phyloP scores from a whole-genome alignment of 2,888 invertebrate genomes.

The Drosophila mulleri region DNA sequence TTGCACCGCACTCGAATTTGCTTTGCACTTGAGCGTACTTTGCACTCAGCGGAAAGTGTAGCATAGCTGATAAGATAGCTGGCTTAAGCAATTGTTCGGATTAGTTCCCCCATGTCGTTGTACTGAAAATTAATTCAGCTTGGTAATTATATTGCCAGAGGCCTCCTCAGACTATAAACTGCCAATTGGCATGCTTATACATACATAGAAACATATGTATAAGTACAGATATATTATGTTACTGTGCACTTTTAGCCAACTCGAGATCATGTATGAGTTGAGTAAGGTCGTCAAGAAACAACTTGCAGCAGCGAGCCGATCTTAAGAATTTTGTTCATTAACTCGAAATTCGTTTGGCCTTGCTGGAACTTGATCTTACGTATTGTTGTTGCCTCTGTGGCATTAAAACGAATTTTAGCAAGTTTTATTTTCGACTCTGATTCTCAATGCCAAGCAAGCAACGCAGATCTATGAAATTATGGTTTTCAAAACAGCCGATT shows the following conservation, averaged over 20 bases:
- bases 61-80: constrained; percentile 65
- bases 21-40: constrained; percentile 50
- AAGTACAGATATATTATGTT: background rate
- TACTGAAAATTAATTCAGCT: constrained; percentile 19
- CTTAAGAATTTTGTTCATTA: constrained; percentile 62
- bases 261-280: background rate
- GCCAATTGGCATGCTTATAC: background rate
- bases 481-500: background rate
- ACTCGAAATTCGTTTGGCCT: constrained; percentile 43
- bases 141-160: constrained; percentile 21
- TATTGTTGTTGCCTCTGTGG: constrained; percentile 7
- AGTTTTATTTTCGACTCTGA: constrained; percentile 34
- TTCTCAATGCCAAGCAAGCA: constrained; percentile 36
- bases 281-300: constrained; percentile 50
- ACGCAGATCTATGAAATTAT: constrained; percentile 10
- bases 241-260: constrained; percentile 31
- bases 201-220: background rate
- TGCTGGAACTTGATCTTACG: constrained; percentile 51
- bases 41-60: constrained; percentile 48
- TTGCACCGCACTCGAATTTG: constrained; percentile 34
- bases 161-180: background rate
- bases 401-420: constrained; percentile 37
- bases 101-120: constrained; percentile 23
- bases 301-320: constrained; percentile 22
- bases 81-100: constrained; percentile 30